Conservation (phyloP, 2,888 invertebrate species). For the Xestia xanthographa region DNA sequence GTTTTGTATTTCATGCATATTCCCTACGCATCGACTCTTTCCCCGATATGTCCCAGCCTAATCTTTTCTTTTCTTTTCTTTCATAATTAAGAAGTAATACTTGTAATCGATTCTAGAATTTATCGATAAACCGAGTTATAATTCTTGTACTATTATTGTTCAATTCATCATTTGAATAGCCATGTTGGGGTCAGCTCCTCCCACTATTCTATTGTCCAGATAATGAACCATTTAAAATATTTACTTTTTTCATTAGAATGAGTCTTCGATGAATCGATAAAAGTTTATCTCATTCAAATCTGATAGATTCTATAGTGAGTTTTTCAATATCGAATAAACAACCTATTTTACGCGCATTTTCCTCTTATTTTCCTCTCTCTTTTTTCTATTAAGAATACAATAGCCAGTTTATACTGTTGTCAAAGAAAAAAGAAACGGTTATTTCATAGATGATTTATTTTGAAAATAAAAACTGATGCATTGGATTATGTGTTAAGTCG, state of each 20-base stretch:
- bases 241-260: neutral
- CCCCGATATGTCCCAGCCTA: neutral
- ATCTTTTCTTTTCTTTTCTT: conserved; percentile 9
- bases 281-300: conserved; percentile 15
- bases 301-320: conserved; percentile 5
- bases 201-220: neutral
- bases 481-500: too few species aligned
- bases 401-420: conserved; percentile 14
- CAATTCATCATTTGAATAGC: neutral
- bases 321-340: conserved; percentile 13
- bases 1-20: too few species aligned
- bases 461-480: neutral
- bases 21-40: neutral
- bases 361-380: too few species aligned
- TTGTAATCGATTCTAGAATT: conserved; percentile 5
- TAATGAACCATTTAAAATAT: neutral
- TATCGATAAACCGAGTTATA: neutral
- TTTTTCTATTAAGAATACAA: conserved; percentile 37
- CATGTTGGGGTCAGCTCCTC: neutral
- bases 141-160: neutral
- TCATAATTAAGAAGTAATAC: neutral
- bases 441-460: neutral
- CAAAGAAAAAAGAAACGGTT: conserved; percentile 15
- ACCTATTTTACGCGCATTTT: conserved; percentile 42
- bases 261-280: conserved; percentile 2